Percentiles rank a stretch among this genome's conserved stretches.
Conservation (phyloP, 2,888 invertebrate genomes). For the Lithodes maja region DNA sequence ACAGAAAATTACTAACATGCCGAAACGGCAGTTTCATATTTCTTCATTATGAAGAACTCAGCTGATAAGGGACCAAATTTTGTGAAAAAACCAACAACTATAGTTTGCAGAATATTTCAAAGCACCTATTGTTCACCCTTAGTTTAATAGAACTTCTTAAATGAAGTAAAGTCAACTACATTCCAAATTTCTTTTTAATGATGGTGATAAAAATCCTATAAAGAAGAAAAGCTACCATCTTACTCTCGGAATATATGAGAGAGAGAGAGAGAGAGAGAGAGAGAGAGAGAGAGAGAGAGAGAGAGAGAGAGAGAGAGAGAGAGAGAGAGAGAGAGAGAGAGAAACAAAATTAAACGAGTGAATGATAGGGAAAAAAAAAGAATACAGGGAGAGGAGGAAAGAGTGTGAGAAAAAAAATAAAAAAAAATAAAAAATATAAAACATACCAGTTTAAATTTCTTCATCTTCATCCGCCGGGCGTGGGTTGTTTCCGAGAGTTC, state of each 20-base stretch:
- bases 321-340: neutral
- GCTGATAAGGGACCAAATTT: too few species aligned
- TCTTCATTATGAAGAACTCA: too few species aligned
- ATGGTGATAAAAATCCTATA: too few species aligned
- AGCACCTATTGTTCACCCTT: too few species aligned
- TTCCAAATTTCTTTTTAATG: too few species aligned
- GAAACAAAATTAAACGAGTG: neutral
- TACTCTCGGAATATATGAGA: neutral
- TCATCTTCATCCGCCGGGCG: neutral
- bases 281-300: neutral
- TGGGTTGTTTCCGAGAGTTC: neutral
- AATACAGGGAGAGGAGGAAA: neutral
- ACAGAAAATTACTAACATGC: neutral
- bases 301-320: neutral
- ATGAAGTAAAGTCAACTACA: too few species aligned
- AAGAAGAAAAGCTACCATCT: too few species aligned
- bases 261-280: neutral
- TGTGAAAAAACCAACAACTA: too few species aligned
- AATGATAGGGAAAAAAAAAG: neutral
- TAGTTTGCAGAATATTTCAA: too few species aligned
- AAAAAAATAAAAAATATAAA: neutral
- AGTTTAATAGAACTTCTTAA: too few species aligned
- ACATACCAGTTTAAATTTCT: neutral
- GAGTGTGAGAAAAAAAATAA: neutral
- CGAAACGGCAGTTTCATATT: too few species aligned